Base-by-base conservation (phyloP, 1,140 invertebrate species). In the Drosophila littoralis region DNA sequence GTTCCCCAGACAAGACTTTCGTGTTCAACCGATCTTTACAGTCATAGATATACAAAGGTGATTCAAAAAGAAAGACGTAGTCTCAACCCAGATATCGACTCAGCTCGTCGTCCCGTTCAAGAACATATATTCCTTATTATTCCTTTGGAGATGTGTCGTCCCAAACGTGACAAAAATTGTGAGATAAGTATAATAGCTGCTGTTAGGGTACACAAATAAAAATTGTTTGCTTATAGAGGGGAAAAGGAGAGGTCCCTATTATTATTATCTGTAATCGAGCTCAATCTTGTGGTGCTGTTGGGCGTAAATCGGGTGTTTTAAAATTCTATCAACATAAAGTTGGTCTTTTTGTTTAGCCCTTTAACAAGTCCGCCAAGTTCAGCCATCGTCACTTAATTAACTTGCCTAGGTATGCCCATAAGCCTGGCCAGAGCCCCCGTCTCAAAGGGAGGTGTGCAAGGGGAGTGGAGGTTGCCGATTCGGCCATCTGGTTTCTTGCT, bases 301-400 rank as follows among this genome's bases (percentile, higher is more conserved):
- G 46, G n/a, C 36, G 38, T 22, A 12, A 38, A 36, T 45, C 46
- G 36, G 45, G 32, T 79, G 63, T 58, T 76, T 76, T 76, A 67
- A 80, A 78, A 80, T 80, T 77, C 70, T 36, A 80, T 80, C 69
- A 79, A 74, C 48, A 57, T 73, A 63, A 48, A 66, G 51, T 45
- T 35, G 15, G 42, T 17, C 42, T 68, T 76, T 60, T 73, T 60
- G 55, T 54, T 32, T 35, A 61, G 17, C 38, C 42, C 55, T 71
- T 79, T 60, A 51, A 32, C 42, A 63, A 36, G 65, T 33, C 28
- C 43, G 69, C 59, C 42, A 64, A 73, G 68, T 50, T 77, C 63
- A 69, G 69, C 32, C 36, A 69, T 50, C 58, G 58, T 46, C n/a
- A 9, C 33, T 69, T 77, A 77, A 74, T 77, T 76, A 79, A 76